These are phyloP conservation scores for Solenopsis fugax DNA, from an alignment of 1,140 invertebrate genomes.

Conservation along the genomic window DNA sequence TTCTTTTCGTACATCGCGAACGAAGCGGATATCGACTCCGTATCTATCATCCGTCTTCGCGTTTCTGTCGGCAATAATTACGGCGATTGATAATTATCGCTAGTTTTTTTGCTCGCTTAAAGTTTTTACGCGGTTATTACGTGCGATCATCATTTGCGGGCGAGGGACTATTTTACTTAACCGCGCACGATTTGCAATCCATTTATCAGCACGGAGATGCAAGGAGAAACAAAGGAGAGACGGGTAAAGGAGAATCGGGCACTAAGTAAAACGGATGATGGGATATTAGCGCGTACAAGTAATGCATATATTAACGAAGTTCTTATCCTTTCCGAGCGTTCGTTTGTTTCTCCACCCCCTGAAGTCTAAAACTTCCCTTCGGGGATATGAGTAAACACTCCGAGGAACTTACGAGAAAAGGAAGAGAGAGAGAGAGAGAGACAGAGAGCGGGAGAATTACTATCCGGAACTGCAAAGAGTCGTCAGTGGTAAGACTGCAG, in stretches of 20 bases:
- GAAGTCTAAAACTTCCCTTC: constrained; percentile 38
- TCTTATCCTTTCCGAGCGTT: constrained; percentile 59
- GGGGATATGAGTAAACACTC: constrained; percentile 60
- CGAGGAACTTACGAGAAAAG: constrained; percentile 44
- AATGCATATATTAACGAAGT: constrained; percentile 65
- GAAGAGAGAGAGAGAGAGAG: neutral
- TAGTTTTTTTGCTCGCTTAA: neutral
- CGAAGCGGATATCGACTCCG: constrained; percentile 16
- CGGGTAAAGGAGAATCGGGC: neutral
- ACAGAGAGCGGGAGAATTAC: constrained; percentile 20
- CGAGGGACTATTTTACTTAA: neutral
- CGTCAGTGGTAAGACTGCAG: constrained; percentile 10
- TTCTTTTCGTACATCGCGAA: neutral
- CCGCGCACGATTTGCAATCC: constrained; percentile 14
- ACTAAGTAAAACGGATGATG: constrained; percentile 52
- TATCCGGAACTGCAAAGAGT: constrained; percentile 46
- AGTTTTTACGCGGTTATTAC: constrained; percentile 4
- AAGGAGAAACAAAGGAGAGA: constrained; percentile 12
- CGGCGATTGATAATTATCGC: constrained; percentile 17
- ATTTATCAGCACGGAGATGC: neutral
- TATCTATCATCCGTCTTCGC: constrained; percentile 16
- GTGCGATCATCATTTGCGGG: too few relatives aligned
- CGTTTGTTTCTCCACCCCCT: constrained; percentile 48
- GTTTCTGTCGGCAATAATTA: constrained; percentile 1
- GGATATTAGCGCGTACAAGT: constrained; percentile 54